Percentiles rank a stretch among this genome's conserved stretches.
Conservation (phyloP, 1,140 invertebrate species). For the Drosophila sp. region DNA sequence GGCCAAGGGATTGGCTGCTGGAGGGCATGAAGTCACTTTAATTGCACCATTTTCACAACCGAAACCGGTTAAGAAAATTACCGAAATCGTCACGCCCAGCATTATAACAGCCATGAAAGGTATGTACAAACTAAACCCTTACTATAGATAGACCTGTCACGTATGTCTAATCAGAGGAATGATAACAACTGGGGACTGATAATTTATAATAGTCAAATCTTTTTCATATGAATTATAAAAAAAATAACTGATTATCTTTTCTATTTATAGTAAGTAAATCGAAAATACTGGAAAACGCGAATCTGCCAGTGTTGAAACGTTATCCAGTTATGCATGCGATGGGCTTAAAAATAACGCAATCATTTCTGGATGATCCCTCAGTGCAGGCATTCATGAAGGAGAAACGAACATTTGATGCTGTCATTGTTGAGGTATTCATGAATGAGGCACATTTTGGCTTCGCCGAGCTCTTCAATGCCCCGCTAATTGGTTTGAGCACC, state of each 20-base stretch:
- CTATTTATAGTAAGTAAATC: slow-evolving; percentile 27
- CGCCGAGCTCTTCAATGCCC: slow-evolving; percentile 67
- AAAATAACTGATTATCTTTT: neutral
- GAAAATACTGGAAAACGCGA: slow-evolving; percentile 27
- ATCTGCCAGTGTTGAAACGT: slow-evolving; percentile 18
- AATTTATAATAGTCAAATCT: neutral
- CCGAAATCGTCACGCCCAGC: slow-evolving; percentile 64
- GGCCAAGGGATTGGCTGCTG: slow-evolving; percentile 84
- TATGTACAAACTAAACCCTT: slow-evolving; percentile 40
- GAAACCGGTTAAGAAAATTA: slow-evolving; percentile 83
- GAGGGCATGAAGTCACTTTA: slow-evolving; percentile 85
- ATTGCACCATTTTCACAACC: slow-evolving; percentile 84
- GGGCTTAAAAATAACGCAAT: slow-evolving; percentile 47
- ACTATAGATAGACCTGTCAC: slow-evolving; percentile 20
- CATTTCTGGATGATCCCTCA: slow-evolving; percentile 41
- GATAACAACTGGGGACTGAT: neutral
- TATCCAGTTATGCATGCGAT: slow-evolving; percentile 35
- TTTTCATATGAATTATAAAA: slow-evolving; percentile 16
- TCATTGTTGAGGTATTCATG: slow-evolving; percentile 71
- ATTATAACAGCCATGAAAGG: slow-evolving; percentile 46
- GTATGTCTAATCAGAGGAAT: slow-evolving; percentile 43
- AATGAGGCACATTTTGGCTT: slow-evolving; percentile 72
- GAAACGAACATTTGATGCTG: slow-evolving; percentile 69
- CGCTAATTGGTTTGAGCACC: slow-evolving; percentile 60
- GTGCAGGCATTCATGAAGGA: slow-evolving; percentile 50